Base-by-base conservation (phyloP, 2,113 vertebrate species). In the Monopterus albus region DNA sequence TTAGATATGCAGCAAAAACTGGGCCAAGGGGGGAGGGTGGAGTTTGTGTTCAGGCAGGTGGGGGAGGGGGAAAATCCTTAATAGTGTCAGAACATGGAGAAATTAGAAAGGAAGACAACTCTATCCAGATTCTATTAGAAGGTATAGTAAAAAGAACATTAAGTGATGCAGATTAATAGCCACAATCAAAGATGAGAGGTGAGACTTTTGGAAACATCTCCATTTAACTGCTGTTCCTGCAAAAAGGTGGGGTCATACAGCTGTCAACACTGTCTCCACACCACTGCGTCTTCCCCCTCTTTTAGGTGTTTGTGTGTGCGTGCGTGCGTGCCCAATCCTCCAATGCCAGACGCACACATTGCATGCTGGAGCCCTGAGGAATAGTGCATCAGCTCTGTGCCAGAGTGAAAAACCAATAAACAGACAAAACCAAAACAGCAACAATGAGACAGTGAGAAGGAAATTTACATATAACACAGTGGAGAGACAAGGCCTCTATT, bases 381-480 rank as follows among this genome's bases (percentile, higher is more conserved):
- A 73, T 68, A 81, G 63, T 2, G 51, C 66, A 75, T 72, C 74
- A 70, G 69, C 75, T 75, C 76, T 43, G 60, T 9, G 71, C 77
- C 80, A 85, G 52, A 51, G 53, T 3, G 5, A 53, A 57, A 60
- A 60, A 39, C 50, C n/a, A 56, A 58, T 9, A 25, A 36, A 36
- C n/a, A 36, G 38, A 39, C 15, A 23, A 14, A 13, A n/a, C n/a
- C n/a, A n/a, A 6, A 18, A 38, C 35, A 38, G 51, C 15, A 68
- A 68, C 53, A 70, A 60, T 18, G n/a, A 76, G 67, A 52, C 63
- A 49, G 82, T 9, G 17, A 62, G 69, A 55, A 73, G 72, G n/a
- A 78, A 79, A 87, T 89, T 82, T 84, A 64, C 78, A 87, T 84
- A 77, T 51, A 81, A 77, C 72, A 80, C 50, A 53, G 59, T 6